Conservation (phyloP, 2,797 vertebrate species). For the Scolopax bukidnonensis region DNA sequence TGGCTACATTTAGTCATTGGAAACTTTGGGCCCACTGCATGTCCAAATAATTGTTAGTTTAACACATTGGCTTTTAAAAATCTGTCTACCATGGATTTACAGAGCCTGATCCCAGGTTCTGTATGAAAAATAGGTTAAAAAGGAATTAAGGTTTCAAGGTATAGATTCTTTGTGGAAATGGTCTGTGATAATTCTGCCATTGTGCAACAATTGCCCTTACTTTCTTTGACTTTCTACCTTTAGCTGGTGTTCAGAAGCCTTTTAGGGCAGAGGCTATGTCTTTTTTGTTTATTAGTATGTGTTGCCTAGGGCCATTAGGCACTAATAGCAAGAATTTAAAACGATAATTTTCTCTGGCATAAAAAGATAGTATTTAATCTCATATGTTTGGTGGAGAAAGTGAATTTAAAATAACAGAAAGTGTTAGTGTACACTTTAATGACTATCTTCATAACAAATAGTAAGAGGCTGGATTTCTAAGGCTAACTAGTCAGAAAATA, state of each 20-base stretch:
- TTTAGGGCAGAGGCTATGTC: background rate
- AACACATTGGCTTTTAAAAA: background rate
- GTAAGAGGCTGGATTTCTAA: conserved; percentile 34
- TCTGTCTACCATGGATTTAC: background rate
- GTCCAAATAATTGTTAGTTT: background rate
- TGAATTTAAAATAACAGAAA: background rate
- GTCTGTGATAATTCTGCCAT: background rate
- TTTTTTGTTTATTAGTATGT: background rate
- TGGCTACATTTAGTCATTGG: background rate
- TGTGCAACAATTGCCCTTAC: background rate
- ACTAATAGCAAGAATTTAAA: background rate
- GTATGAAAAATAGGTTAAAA: background rate
- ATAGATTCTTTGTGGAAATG: background rate
- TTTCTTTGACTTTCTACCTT: background rate
- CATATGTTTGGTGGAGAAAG: background rate
- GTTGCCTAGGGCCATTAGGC: background rate
- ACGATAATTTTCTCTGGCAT: background rate
- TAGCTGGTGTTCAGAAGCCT: background rate
- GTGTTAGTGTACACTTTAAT: background rate
- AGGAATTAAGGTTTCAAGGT: background rate
- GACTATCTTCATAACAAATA: conserved; percentile 34
- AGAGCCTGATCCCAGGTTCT: background rate
- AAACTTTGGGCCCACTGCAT: background rate
- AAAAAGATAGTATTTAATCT: background rate
- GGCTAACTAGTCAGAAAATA: conserved; percentile 65